Base-by-base conservation (phyloP, 1,140 invertebrate genomes). In the Cephus cinctus region DNA sequence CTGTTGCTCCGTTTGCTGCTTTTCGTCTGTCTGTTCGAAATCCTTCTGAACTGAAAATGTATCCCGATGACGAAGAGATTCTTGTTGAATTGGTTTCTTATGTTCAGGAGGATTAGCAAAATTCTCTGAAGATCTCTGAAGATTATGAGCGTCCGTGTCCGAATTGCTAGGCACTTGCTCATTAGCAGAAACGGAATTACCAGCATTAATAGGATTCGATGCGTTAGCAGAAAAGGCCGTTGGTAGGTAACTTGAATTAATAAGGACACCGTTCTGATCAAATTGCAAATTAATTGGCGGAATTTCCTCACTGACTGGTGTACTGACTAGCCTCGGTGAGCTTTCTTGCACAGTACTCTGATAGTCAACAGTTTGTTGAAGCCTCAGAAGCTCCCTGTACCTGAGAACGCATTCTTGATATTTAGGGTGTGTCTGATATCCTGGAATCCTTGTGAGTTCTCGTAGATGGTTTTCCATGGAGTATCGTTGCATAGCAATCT, bases 221-320 rank as follows among this genome's bases (percentile, higher is more conserved):
- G 19, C 14, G 27, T 30, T 30, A 8, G 8, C 9, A 11, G 34
- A 36, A 36, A 12, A 36, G 14, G 14, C 34, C 3, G 34, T 18
- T 0, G 67, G 52, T 3, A 69, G 47, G 14, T 65, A 69, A 38
- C 54, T 74, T 0, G 74, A 66, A 43, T 76, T 76, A 3, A 77
- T 75, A 3, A 77, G 20, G 18, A 73, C 51, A 0, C 75, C 75
- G 36, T 76, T 76, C 6, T 75, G 72, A 62, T 77, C 73, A 8
- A 75, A 77, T 31, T 77, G 75, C 5, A 77, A 47, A 53, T 75
- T 76, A 25, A 76, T 76, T 0, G 73, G 66, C 2, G 68, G 65
- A 22, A 72, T 50, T 4, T 56, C 35, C 3, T 56, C 14, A n/a
- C 48, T 52, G 2, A 46, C 20, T 4, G 54, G n/a, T 9, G 54